A percentile compares a stretch with the other conserved stretches of the same genome.
These are phyloP conservation scores for Lepidostoma basale DNA, from an alignment of 1,140 invertebrate species.

Conservation along the genomic window DNA sequence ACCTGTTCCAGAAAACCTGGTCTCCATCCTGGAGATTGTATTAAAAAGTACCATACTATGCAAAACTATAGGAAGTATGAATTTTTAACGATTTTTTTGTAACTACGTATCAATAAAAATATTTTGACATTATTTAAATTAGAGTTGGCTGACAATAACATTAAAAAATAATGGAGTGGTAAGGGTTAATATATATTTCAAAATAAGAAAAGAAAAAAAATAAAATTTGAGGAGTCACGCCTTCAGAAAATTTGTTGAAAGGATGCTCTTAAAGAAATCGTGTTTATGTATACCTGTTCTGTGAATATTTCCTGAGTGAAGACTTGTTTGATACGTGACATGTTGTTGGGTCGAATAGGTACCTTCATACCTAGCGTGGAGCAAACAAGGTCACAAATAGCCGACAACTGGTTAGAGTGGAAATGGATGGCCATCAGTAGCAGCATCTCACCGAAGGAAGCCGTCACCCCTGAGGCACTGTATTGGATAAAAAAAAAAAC, in stretches of 20 bases:
- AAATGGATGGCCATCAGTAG: conserved; percentile 96
- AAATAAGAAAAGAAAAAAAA: neutral
- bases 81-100: too few relatives aligned
- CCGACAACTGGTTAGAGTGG: conserved; percentile 90
- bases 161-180: too few relatives aligned
- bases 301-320: conserved; percentile 98
- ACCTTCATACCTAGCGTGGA: conserved; percentile 95
- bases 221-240: conserved; percentile 23
- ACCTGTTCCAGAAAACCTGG: too few relatives aligned
- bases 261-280: too few relatives aligned
- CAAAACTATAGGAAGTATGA: too few relatives aligned
- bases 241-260: too few relatives aligned
- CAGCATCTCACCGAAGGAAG: conserved; percentile 95
- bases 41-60: too few relatives aligned
- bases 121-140: too few relatives aligned
- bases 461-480: conserved; percentile 76
- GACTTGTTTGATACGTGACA: conserved; percentile 90
- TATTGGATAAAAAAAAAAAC: too few relatives aligned
- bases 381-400: conserved; percentile 92
- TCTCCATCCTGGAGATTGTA: too few relatives aligned
- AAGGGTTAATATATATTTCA: neutral
- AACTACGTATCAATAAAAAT: too few relatives aligned
- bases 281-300: conserved; percentile 78
- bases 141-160: too few relatives aligned
- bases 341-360: conserved; percentile 86